Percentiles rank a stretch among this genome's conserved stretches.
phyloP scores from a whole-genome alignment of 2,113 vertebrate genomes.

The Malaclemys terrapin region DNA sequence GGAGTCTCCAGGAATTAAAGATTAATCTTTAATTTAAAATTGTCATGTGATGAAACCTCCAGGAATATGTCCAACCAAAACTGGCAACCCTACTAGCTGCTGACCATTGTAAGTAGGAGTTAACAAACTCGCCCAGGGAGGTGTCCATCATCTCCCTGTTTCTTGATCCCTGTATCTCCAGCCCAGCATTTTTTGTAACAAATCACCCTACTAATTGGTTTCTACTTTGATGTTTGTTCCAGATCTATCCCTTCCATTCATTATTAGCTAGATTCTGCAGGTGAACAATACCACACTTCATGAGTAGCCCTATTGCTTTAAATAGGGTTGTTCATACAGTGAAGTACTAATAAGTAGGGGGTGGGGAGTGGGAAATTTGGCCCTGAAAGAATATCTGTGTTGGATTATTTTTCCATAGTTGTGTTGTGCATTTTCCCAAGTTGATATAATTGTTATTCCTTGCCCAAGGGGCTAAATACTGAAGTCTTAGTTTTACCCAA shows the following conservation, averaged over 20 bases:
- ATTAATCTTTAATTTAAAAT: too few species aligned
- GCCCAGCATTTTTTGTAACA: background rate
- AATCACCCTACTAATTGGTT: background rate
- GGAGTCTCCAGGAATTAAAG: too few species aligned
- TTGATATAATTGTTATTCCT: background rate
- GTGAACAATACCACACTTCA: background rate
- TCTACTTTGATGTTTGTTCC: background rate
- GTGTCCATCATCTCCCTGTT: background rate
- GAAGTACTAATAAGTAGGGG: background rate
- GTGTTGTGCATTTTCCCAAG: background rate
- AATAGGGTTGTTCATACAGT: background rate
- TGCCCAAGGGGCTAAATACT: background rate
- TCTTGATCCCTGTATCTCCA: background rate
- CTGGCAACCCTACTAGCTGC: background rate
- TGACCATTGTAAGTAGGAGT: background rate
- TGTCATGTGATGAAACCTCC: too few species aligned
- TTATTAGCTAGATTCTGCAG: background rate
- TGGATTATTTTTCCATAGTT: background rate
- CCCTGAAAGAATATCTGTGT: background rate
- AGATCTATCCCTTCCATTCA: background rate
- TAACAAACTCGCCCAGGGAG: background rate
- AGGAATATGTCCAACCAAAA: too few species aligned
- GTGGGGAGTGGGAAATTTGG: background rate
- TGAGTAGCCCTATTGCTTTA: background rate
- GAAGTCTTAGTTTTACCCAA: fast-evolving